A percentile compares a stretch with the other conserved stretches of the same genome.
phyloP scores from a whole-genome alignment of 2,888 invertebrate genomes.

The Osedax frankpressi region DNA sequence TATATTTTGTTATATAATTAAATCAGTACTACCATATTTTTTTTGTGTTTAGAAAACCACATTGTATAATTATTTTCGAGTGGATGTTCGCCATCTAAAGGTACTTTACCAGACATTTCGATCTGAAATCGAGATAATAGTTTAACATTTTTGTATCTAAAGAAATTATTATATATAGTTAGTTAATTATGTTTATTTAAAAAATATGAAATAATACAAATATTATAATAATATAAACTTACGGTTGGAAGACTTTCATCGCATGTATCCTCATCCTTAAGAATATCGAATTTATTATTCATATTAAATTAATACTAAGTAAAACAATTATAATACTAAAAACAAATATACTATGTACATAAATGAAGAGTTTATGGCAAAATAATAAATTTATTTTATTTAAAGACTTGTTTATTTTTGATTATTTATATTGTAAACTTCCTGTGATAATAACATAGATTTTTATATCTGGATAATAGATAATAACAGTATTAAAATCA shows the following conservation, averaged over 20 bases:
- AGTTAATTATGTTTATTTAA: neutral
- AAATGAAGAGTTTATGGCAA: neutral
- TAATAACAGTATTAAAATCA: too few relatives aligned
- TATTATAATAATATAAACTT: too few relatives aligned
- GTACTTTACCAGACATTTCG: neutral
- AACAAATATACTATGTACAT: neutral
- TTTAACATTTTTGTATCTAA: too few relatives aligned
- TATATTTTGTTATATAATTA: too few relatives aligned
- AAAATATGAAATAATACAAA: too few relatives aligned
- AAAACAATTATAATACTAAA: neutral
- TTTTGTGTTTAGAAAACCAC: conserved; percentile 64
- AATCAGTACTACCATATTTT: conserved; percentile 51
- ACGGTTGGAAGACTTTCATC: neutral
- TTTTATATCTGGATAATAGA: too few relatives aligned
- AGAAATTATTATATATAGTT: neutral
- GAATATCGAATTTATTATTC: neutral
- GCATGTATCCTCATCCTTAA: neutral
- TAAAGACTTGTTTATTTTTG: neutral
- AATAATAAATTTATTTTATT: neutral
- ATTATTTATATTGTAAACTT: neutral
- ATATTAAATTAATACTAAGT: neutral
- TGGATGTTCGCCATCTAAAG: conserved; percentile 59
- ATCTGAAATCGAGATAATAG: too few relatives aligned
- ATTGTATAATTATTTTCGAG: conserved; percentile 83
- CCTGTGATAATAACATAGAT: too few relatives aligned